Percentiles rank a stretch among this genome's conserved stretches.
These are phyloP conservation scores for Tychaedon coryphoeus DNA, from an alignment of 2,113 vertebrate species.

Conservation along the genomic window DNA sequence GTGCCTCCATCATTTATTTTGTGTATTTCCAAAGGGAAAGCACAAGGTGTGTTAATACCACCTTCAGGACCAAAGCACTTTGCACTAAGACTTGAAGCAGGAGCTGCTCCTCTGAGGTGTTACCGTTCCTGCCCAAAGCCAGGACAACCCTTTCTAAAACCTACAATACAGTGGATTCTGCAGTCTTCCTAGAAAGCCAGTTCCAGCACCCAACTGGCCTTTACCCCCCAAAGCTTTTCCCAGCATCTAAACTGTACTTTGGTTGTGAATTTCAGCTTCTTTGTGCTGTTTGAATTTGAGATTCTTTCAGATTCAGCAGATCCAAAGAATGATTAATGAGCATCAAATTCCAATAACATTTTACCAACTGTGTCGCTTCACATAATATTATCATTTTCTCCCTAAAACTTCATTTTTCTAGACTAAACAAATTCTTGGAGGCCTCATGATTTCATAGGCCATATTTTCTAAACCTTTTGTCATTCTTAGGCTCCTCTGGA, in stretches of 20 bases:
- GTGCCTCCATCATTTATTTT: rapidly evolving
- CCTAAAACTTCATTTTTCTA: not conserved
- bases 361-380: rapidly evolving
- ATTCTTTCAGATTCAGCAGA: not conserved
- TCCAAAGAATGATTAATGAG: not conserved
- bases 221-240: not conserved
- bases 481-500: not conserved
- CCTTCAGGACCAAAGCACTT: not conserved
- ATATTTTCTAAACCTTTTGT: not conserved
- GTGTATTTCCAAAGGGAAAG: not conserved
- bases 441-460: not conserved
- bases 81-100: not conserved
- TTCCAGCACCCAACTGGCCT: not conserved
- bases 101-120: not conserved
- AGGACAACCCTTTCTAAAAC: not conserved
- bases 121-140: not conserved
- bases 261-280: not conserved
- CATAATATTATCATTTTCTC: not conserved
- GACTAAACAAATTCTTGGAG: not conserved
- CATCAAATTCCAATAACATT: not conserved
- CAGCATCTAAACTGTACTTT: not conserved
- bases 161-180: not conserved
- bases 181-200: rapidly evolving
- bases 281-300: not conserved
- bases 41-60: not conserved